These are phyloP conservation scores for Turnix velox DNA, from an alignment of 2,113 vertebrate genomes.

Conservation along the genomic window DNA sequence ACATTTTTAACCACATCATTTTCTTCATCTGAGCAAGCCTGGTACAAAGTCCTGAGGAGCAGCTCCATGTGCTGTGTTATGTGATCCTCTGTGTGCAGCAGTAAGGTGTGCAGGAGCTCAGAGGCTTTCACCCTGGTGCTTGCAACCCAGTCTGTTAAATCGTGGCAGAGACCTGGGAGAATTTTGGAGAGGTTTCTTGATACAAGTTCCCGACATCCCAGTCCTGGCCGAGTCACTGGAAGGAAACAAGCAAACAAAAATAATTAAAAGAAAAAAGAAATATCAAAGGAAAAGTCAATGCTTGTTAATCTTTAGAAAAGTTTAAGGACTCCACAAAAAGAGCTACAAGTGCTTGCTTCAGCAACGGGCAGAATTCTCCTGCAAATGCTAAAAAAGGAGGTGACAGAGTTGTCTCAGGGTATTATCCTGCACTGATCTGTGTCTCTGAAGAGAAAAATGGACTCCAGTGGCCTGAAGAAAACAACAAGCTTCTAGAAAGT, in stretches of 20 bases:
- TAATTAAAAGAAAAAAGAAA: not conserved
- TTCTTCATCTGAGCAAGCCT: constrained; percentile 79
- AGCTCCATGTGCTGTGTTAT: constrained; percentile 87
- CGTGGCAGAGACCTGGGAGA: constrained; percentile 83
- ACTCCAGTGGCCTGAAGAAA: not conserved
- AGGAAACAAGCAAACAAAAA: not conserved
- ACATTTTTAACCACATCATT: constrained; percentile 80
- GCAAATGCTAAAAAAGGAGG: not conserved
- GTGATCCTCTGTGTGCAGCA: constrained; percentile 91
- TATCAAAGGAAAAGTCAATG: not conserved
- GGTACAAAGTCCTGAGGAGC: constrained; percentile 81
- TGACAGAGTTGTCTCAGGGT: not conserved
- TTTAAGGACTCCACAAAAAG: not conserved
- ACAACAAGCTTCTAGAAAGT: not conserved
- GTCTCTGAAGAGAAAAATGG: not conserved
- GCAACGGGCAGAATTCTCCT: not conserved
- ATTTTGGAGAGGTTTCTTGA: constrained; percentile 87
- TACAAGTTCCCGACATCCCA: constrained; percentile 93
- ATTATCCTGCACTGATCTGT: not conserved
- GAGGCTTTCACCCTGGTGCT: constrained; percentile 85
- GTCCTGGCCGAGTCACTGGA: constrained; percentile 80
- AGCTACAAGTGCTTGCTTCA: not conserved
- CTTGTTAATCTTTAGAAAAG: not conserved
- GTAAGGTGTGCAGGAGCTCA: constrained; percentile 79
- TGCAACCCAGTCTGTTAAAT: constrained; percentile 87